Evolutionary conservation across 2,113 vertebrate genomes (phyloP), one percentile per base, ranked within the genome.

Genomic region (Cyanistes caeruleus): DNA sequence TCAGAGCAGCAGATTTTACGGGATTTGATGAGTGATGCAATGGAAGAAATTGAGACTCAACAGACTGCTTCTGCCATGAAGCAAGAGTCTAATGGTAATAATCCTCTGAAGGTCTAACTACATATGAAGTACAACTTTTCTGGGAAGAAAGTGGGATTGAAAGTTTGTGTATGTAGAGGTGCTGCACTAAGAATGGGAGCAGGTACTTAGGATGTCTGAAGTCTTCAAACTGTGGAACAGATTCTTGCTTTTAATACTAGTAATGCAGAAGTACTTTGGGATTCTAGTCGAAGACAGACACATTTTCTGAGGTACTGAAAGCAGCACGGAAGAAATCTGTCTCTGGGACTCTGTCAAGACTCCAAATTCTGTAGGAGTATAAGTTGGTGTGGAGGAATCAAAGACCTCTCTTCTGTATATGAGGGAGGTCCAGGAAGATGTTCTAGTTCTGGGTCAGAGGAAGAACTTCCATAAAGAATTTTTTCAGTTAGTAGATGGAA

Each of bases 11-110:
- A 99, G 96, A 99, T 99, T 82, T 93, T 99, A 91, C 98, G 99
- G 55, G 99, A 99, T 94, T 97, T 99, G 94, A 99, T 99, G 99
- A 99, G 99, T 79, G 99, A 99, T 43, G 99, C 99, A 2, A 99
- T 99, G 99, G 99, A 99, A 95, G 99, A 99, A 93, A 98, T 98
- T 7, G 99, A 99, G 48, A 92, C 82, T 25, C 98, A 98, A 44
- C 98, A 98, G 13, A 67, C 96, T 39, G 62, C 95, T 25, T 93
- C 94, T 2, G 67, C 97, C 6, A 88, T 53, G 11, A 95, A 96
- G 15, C 89, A 88, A 7, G 98, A 99, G 65, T 96, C 98, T 49
- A 99, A 99, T 33, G 99, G 99, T 99, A 91, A 95, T 94, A 74
- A 19, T 41, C 25, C 35, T 35, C 18, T 56, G 37, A 63, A 51